These are phyloP conservation scores for Lasiurus borealis DNA, from an alignment of 2,113 vertebrate genomes.

Conservation along the genomic window DNA sequence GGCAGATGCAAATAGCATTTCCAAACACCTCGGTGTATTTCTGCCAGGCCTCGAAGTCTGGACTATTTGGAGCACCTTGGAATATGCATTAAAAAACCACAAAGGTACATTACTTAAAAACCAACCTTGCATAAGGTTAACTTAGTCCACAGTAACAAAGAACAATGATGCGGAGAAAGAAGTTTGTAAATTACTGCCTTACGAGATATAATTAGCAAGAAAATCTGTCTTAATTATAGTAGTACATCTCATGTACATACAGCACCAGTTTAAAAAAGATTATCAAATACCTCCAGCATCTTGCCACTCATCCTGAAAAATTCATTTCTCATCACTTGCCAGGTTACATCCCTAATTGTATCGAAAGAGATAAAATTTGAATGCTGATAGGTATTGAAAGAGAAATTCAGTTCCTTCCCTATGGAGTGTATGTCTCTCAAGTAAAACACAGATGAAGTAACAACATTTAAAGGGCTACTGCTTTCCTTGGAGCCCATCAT, in stretches of 20 bases:
- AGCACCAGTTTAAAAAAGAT: conserved; percentile 84
- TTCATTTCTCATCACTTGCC: conserved; percentile 47
- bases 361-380: conserved; percentile 46
- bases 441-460: not conserved
- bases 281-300: conserved; percentile 79
- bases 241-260: conserved; percentile 84
- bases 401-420: conserved; percentile 55
- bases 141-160: conserved; percentile 26
- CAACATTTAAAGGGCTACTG: not conserved
- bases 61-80: conserved; percentile 62
- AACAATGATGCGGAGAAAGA: conserved; percentile 52
- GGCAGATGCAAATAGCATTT: not conserved
- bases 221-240: conserved; percentile 9
- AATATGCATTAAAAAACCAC: conserved; percentile 58
- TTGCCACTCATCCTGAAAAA: conserved; percentile 80
- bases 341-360: not conserved
- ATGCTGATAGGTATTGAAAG: conserved; percentile 57
- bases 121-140: conserved; percentile 27
- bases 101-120: conserved; percentile 47
- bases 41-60: not conserved
- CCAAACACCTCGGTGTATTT: not conserved
- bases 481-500: not conserved
- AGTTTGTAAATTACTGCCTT: conserved; percentile 27
- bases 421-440: conserved; percentile 25
- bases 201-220: conserved; percentile 30